Base-by-base conservation (phyloP, 1,140 invertebrate genomes). In the Bombus impatiens region DNA sequence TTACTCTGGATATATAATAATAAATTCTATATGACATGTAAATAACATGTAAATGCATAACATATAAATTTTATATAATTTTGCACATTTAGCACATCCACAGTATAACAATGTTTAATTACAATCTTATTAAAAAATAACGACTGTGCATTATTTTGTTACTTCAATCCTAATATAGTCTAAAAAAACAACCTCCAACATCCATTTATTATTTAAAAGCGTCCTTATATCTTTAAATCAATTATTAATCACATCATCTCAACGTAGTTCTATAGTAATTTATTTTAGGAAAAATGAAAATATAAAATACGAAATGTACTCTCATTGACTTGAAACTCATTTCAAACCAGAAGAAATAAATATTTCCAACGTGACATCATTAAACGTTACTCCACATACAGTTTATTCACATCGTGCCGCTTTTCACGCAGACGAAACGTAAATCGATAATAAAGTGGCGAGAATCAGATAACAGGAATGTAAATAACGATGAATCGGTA, bases 361-460 rank as follows among this genome's bases (percentile, higher is more conserved):
- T 85, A 85, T 85, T 85, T 85, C 72, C 42, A 85, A 80, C 62
- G 53, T 85, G 77, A 80, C 78, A 80, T 80, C 83, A 74, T 80
- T 80, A 80, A 72, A 32, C 28, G 28, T 32, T 44, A 42, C 15
- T 57, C 28, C 57, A 35, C 22, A 35, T 25, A 32, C 2, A 81
- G 47, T 75, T 68, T 42, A 4, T 40, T 67, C 42, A 25, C 40
- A 72, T 5, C 32, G 18, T 9, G 22, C 5, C 37, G 13, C 2
- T 75, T 74, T 75, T 75, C 57, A 22, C 5, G 13, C 13, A 13
- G 28, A 65, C 0, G 32, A 74, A 35, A 74, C 5, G 13, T 25
- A 47, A 22, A 62, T 72, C 22, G 12, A 28, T 15, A 6, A 78
- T 47, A 37, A 79, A 25, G 15, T n/a, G 5, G 12, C 22, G 25